Evolutionary conservation across 2,797 vertebrate species (phyloP).

Genomic region (Buceros bicornis): DNA sequence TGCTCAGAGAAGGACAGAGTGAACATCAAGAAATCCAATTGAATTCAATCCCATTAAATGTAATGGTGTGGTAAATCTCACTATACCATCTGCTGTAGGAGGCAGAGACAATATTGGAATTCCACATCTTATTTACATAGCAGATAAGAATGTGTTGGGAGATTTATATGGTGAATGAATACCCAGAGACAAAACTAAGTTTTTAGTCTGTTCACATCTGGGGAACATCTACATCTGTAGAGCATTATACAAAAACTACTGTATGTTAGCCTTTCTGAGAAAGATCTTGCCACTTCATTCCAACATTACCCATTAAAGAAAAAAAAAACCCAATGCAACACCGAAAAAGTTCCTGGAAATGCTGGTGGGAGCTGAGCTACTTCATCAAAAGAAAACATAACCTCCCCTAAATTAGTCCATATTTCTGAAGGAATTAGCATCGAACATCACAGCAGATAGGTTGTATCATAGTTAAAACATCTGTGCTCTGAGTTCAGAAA

Average conservation of each 20-base stretch:
- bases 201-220: slow-evolving; percentile 81
- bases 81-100: slow-evolving; percentile 85
- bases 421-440: slow-evolving; percentile 54
- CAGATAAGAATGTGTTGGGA: slow-evolving; percentile 83
- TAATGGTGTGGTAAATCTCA: slow-evolving; percentile 90
- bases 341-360: slow-evolving; percentile 11
- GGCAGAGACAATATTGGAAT: slow-evolving; percentile 86
- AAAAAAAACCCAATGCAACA: neutral
- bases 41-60: slow-evolving; percentile 88
- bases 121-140: slow-evolving; percentile 89
- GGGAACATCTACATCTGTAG: slow-evolving; percentile 74
- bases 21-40: slow-evolving; percentile 87
- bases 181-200: slow-evolving; percentile 81
- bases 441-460: neutral
- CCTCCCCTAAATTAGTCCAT: slow-evolving; percentile 23
- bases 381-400: slow-evolving; percentile 59
- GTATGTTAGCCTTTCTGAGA: slow-evolving; percentile 65
- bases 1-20: slow-evolving; percentile 81
- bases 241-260: slow-evolving; percentile 73
- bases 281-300: slow-evolving; percentile 59
- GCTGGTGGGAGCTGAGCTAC: slow-evolving; percentile 19
- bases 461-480: slow-evolving; percentile 71
- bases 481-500: slow-evolving; percentile 62
- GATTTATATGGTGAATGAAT: slow-evolving; percentile 84
- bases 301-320: slow-evolving; percentile 57